Evolutionary conservation across 2,113 vertebrate genomes (phyloP).

Genomic region (Strix uralensis): DNA sequence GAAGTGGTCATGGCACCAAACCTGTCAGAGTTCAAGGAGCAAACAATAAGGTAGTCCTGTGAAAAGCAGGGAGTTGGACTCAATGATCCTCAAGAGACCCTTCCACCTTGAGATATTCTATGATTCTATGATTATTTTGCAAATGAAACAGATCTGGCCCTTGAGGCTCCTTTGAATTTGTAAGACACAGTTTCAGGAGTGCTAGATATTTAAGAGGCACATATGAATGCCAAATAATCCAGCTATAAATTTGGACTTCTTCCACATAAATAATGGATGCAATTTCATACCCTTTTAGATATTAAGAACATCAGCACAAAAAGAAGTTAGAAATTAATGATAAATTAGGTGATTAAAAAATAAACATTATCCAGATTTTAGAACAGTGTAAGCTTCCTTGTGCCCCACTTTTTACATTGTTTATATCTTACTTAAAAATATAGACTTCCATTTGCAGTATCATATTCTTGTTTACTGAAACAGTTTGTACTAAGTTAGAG

Average conservation of each 20-base stretch:
- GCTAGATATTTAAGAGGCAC: background rate
- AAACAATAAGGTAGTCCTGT: background rate
- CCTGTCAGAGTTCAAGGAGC: background rate
- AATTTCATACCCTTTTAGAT: background rate
- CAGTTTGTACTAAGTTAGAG: background rate
- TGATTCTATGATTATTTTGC: background rate
- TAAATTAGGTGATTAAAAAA: background rate
- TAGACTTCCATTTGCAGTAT: background rate
- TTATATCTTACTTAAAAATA: background rate
- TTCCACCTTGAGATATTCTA: background rate
- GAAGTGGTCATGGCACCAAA: background rate
- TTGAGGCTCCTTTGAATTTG: background rate
- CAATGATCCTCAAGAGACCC: background rate
- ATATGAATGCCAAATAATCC: background rate
- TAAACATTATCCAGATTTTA: background rate
- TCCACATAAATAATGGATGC: background rate
- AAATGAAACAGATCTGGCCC: background rate
- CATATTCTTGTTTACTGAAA: background rate
- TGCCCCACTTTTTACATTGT: background rate
- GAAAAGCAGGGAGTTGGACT: background rate
- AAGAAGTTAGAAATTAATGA: background rate
- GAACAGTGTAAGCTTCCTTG: background rate
- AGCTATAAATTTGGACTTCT: background rate
- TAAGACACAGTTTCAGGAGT: background rate
- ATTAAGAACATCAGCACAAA: background rate